phyloP scores from a whole-genome alignment of 2,797 vertebrate species.

The Melanogrammus aeglefinus region DNA sequence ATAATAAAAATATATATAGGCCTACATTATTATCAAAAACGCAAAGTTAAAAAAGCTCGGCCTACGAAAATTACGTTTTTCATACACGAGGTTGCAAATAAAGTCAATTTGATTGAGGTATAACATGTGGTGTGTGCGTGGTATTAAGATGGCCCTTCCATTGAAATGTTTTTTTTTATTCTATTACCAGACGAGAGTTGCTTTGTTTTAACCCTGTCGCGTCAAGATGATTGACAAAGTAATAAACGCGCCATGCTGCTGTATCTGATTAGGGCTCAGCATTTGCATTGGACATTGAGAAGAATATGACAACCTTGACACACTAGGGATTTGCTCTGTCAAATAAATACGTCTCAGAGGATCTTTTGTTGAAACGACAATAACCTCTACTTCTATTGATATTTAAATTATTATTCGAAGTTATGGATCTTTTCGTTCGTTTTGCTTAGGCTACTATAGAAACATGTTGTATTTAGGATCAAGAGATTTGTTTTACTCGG shows the following conservation, averaged over 20 bases:
- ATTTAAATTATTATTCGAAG: slow-evolving; percentile 42
- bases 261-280: slow-evolving; percentile 63
- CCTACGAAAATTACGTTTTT: neutral
- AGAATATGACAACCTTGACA: slow-evolving; percentile 71
- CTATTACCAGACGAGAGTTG: slow-evolving; percentile 59
- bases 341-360: slow-evolving; percentile 70
- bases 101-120: slow-evolving; percentile 36
- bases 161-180: slow-evolving; percentile 66
- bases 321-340: slow-evolving; percentile 67
- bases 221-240: slow-evolving; percentile 74
- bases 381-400: slow-evolving; percentile 35
- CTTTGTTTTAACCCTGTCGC: slow-evolving; percentile 68
- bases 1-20: neutral
- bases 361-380: slow-evolving; percentile 62
- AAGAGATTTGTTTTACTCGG: neutral
- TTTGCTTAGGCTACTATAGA: neutral
- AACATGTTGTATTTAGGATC: neutral
- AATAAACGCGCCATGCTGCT: slow-evolving; percentile 73
- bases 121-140: slow-evolving; percentile 59
- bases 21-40: neutral
- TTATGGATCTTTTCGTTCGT: slow-evolving; percentile 31
- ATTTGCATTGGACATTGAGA: slow-evolving; percentile 71
- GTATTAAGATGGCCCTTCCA: slow-evolving; percentile 62
- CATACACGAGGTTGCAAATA: slow-evolving; percentile 9
- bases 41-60: neutral